Evolutionary conservation across 2,888 invertebrate species (phyloP), one percentile per base, ranked within the genome.

Genomic region (Lithophane leautieri): DNA sequence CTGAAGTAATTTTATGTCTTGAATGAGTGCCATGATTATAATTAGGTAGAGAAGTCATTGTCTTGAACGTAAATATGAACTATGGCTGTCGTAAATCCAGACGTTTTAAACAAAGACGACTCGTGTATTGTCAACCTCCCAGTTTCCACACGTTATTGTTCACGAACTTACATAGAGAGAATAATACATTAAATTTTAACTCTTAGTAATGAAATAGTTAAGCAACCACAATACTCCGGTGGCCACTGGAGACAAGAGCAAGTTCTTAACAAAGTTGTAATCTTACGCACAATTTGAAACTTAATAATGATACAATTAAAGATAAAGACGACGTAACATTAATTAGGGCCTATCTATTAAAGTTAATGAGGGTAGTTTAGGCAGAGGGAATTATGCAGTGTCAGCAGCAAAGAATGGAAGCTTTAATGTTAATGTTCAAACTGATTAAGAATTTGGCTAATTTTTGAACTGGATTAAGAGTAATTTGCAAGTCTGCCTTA

Each of bases 261-360:
- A 88, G 69, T 88, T 79, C 81, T 72, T 63, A 77, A 81, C 81
- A 66, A 88, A 86, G 71, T 86, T 83, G 79, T 83, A 83, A 86
- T 88, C 83, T 83, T 78, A 76, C 76, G 86, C 72, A 78, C 79
- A 86, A 86, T 86, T 83, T 81, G 70, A 78, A 86, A 88, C 88
- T 86, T 88, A 82, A 86, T 87, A 86, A 86, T 86, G 81, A 85
- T 83, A 88, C 79, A 88, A 86, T 86, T 86, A 81, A 86, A 86
- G 88, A 88, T 83, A 88, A 86, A 86, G 88, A 66, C 84, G 74
- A 66, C 71, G 78, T 88, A 50, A 81, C 81, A 83, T 86, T 86
- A 86, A 86, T 86, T 86, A 88, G 79, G 50, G 73, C 70, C 72
- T 79, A 79, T 86, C 73, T 67, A 79, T 86, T 81, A 81, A 79